Evolutionary conservation across 2,888 invertebrate genomes (phyloP).

Genomic region (Drosophila parthenogenetica): DNA sequence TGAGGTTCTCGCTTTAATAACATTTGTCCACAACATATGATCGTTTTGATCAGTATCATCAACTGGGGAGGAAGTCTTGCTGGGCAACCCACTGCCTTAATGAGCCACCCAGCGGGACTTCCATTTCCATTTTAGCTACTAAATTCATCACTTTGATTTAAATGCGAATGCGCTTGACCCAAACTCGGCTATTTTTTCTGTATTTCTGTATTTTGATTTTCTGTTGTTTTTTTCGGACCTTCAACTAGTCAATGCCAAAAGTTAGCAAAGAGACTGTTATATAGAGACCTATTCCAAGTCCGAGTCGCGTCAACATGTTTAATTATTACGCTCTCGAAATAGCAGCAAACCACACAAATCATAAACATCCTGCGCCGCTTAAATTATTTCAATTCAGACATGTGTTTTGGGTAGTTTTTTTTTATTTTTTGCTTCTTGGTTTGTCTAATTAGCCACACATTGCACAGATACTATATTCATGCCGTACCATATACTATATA

Average conservation of each 20-base stretch:
- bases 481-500: not conserved
- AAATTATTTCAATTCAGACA: slow-evolving; percentile 47
- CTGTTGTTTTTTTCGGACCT: slow-evolving; percentile 40
- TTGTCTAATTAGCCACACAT: slow-evolving; percentile 59
- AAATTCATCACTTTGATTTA: slow-evolving; percentile 60
- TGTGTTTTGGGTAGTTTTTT: slow-evolving; percentile 31
- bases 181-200: slow-evolving; percentile 38
- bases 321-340: slow-evolving; percentile 64
- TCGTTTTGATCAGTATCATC: slow-evolving; percentile 7
- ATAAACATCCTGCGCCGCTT: slow-evolving; percentile 71
- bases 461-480: slow-evolving; percentile 9
- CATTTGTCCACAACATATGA: slow-evolving; percentile 8
- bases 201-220: not conserved
- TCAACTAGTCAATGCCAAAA: slow-evolving; percentile 34
- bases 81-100: slow-evolving; percentile 54
- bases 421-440: not conserved
- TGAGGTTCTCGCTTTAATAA: slow-evolving; percentile 10
- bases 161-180: slow-evolving; percentile 76
- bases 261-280: not conserved
- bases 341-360: slow-evolving; percentile 49
- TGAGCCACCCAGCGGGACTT: slow-evolving; percentile 68
- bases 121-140: slow-evolving; percentile 62
- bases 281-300: slow-evolving; percentile 1
- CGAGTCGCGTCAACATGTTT: slow-evolving; percentile 45
- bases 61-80: slow-evolving; percentile 71